Percentiles rank a stretch among this genome's conserved stretches.
phyloP scores from a whole-genome alignment of 2,113 vertebrate species.

The Eretmochelys imbricata region DNA sequence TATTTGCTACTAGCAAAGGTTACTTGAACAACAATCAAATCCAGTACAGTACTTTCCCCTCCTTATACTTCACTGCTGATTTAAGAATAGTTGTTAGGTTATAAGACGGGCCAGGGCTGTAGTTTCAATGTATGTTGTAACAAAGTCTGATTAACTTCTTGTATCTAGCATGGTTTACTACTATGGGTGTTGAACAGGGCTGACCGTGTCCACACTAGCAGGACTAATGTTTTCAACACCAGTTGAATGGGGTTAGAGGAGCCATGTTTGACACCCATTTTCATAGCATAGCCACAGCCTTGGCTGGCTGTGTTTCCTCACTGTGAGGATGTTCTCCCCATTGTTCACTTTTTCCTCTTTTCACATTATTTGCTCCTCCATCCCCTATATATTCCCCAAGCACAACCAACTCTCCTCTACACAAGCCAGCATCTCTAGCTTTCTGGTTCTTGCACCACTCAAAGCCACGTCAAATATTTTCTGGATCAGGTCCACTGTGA shows the following conservation, averaged over 20 bases:
- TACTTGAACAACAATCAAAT: not conserved
- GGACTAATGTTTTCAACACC: fast-evolving
- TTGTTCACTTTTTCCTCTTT: not conserved
- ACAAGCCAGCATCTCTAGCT: not conserved
- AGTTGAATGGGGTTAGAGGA: fast-evolving
- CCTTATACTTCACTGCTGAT: constrained; percentile 6
- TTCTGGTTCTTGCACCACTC: not conserved
- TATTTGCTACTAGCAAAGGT: not conserved
- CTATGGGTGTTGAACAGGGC: not conserved
- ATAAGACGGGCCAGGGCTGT: constrained; percentile 12
- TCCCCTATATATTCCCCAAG: not conserved
- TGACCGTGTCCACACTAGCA: not conserved
- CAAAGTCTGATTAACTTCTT: fast-evolving
- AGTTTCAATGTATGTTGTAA: not conserved
- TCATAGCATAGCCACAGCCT: not conserved
- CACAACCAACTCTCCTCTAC: not conserved
- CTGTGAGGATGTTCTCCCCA: not conserved
- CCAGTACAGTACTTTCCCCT: constrained; percentile 19
- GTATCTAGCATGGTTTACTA: not conserved
- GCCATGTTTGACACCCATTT: fast-evolving
- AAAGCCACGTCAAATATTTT: not conserved
- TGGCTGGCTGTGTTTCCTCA: not conserved
- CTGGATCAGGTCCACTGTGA: not conserved
- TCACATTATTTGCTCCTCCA: fast-evolving
- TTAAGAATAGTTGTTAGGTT: constrained; percentile 41